Conservation (phyloP, 1,140 invertebrate species). For the Leptinotarsa lineolata region DNA sequence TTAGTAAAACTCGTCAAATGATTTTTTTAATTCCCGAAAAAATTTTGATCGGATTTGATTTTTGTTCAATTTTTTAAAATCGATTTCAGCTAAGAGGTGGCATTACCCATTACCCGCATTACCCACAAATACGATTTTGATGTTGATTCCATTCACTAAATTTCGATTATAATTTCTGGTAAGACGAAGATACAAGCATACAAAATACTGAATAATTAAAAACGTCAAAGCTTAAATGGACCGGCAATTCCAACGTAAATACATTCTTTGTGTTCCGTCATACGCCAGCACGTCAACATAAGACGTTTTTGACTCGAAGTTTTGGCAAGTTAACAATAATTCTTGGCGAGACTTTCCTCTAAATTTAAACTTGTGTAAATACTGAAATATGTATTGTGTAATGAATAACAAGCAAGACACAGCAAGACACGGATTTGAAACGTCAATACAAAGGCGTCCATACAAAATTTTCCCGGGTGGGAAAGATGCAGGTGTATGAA, state of each 20-base stretch:
- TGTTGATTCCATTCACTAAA: neutral
- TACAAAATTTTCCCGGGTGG: neutral
- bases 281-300: neutral
- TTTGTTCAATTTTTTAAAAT: no score
- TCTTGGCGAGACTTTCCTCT: neutral
- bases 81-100: neutral
- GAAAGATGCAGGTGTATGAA: neutral
- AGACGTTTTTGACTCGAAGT: neutral
- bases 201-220: neutral
- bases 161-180: neutral
- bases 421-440: neutral
- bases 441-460: neutral
- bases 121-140: neutral
- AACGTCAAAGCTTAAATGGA: neutral
- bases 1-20: no score
- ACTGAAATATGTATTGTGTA: conserved; percentile 2
- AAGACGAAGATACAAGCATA: neutral
- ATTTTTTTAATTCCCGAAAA: no score
- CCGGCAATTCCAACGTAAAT: neutral
- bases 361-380: conserved; percentile 2
- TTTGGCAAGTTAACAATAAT: neutral
- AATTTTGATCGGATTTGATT: no score
- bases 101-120: neutral
- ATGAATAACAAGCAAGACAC: neutral
- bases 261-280: neutral